Evolutionary conservation across 1,140 invertebrate species (phyloP), one percentile per base, ranked within the genome.

Genomic region (Vollenhovia emeryi): DNA sequence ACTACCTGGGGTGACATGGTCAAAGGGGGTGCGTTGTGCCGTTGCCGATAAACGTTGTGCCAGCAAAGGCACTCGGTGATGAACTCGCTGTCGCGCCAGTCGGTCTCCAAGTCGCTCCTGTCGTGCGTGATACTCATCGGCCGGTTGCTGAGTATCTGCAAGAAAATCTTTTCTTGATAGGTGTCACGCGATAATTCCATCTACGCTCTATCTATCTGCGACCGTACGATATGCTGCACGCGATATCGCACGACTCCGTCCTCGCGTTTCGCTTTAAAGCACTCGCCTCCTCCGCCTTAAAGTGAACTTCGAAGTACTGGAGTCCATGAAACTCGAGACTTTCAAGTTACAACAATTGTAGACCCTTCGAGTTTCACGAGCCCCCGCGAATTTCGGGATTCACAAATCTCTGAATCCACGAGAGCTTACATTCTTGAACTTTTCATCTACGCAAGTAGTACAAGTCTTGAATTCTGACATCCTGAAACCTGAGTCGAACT

Each of bases 41-140:
- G 94, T 91, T 97, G 97, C 33, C 97, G 95, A 93, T 97, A 97
- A 43, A 97, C 96, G 90, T 98, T 98, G 92, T 97, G 97, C 97
- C 97, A 97, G 92, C 97, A 97, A 11, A 98, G 95, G 89, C 97
- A 97, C 93, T 97, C 97, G 0, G 96, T 97, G 79, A 97, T 97
- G 93, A 98, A 98, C 93, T 97, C 97, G 88, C 96, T 97, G 91
- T 97, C 97, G 86, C 97, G 96, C 97, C 97, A 97, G 18, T 97
- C 96, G 2, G 97, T 97, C 68, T 96, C 95, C 78, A 96, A 94
- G 87, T 97, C 97, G 84, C 96, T 96, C 92, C 96, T 95, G 90
- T 97, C 96, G 86, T 96, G 95, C 24, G 96, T 95, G 95, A 97
- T 96, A 87, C 96, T 97, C 87, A 97, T 96, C 83, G 96, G 96